Evolutionary conservation across 2,797 vertebrate species (phyloP).

Genomic region (Intellagama lesueurii): DNA sequence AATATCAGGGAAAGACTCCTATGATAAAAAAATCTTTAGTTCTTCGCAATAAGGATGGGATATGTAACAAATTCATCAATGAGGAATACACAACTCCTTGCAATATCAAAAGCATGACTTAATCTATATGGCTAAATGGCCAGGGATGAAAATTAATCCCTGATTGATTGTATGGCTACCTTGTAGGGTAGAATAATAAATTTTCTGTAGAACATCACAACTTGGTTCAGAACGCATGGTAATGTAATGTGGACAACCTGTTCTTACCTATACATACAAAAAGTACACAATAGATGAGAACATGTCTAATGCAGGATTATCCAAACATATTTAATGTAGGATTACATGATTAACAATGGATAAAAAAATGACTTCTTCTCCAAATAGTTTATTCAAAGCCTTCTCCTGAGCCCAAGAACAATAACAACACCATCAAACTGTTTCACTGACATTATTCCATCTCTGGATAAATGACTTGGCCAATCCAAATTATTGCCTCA

Average conservation of each 20-base stretch:
- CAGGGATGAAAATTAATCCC: not conserved
- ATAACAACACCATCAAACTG: slow-evolving; percentile 43
- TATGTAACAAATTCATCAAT: not conserved
- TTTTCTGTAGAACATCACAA: not conserved
- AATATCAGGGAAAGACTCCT: too few species aligned
- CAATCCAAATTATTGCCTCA: slow-evolving; percentile 71
- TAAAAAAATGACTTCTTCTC: slow-evolving; percentile 67
- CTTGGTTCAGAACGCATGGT: not conserved
- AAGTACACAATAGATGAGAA: not conserved
- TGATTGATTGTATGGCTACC: not conserved
- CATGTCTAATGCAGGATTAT: slow-evolving; percentile 23
- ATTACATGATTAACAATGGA: slow-evolving; percentile 48
- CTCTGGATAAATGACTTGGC: slow-evolving; percentile 68
- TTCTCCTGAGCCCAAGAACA: slow-evolving; percentile 67
- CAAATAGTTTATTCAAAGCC: slow-evolving; percentile 62
- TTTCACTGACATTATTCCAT: slow-evolving; percentile 68
- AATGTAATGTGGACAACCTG: not conserved
- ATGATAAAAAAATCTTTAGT: not conserved
- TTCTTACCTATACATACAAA: not conserved
- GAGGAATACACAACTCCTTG: not conserved
- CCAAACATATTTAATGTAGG: slow-evolving; percentile 37
- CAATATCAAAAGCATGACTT: not conserved
- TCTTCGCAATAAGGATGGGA: not conserved
- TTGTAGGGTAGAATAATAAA: not conserved
- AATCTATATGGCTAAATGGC: not conserved